Conservation (phyloP, 2,797 vertebrate genomes). For the Lepus oiostolus region DNA sequence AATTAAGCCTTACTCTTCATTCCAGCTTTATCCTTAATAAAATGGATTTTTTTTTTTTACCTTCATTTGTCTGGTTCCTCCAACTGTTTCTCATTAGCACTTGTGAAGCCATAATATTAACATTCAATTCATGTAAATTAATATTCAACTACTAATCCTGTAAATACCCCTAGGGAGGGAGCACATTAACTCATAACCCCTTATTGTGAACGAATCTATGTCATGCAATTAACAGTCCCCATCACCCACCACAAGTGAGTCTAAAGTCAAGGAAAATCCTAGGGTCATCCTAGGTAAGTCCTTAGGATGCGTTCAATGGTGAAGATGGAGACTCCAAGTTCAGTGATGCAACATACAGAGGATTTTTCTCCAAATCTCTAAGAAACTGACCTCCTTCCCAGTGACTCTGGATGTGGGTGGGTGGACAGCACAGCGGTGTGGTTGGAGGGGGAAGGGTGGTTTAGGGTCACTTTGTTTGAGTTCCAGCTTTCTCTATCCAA, state of each 20-base stretch:
- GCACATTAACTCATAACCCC: neutral
- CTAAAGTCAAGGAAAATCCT: neutral
- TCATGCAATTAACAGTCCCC: constrained; percentile 9
- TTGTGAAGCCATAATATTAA: neutral
- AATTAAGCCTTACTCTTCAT: neutral
- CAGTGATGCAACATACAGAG: neutral
- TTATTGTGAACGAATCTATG: constrained; percentile 5
- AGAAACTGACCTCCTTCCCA: neutral
- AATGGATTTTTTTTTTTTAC: neutral
- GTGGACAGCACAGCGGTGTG: neutral
- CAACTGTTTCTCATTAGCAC: neutral
- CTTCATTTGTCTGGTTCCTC: constrained; percentile 40
- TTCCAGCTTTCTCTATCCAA: neutral
- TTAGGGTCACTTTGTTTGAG: neutral
- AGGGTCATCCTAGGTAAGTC: neutral
- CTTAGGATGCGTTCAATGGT: neutral
- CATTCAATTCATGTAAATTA: constrained; percentile 40
- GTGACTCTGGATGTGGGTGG: neutral
- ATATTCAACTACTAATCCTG: constrained; percentile 19
- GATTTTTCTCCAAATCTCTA: neutral
- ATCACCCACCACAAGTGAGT: neutral
- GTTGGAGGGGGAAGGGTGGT: too few species aligned
- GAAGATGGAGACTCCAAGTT: neutral
- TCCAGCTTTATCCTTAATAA: neutral
- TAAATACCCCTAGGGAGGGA: neutral